Base-by-base conservation (phyloP, 2,113 vertebrate species). In the Brachypodius melanocephalos region DNA sequence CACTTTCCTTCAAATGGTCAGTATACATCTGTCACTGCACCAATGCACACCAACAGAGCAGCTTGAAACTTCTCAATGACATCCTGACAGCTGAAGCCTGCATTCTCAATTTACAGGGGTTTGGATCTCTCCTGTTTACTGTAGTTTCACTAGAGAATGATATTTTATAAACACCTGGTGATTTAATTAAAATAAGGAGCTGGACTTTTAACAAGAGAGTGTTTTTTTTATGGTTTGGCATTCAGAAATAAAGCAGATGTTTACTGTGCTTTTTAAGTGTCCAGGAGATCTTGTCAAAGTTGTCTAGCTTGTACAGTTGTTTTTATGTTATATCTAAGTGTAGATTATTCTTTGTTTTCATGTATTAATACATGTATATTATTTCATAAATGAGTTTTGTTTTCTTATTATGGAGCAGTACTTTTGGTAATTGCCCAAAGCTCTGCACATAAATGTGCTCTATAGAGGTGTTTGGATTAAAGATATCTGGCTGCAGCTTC, bases 151-250 rank as follows among this genome's bases (percentile, higher is more conserved):
- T 94, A 82, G 79, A 86, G 93, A 96, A 96, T 86, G 62, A 74
- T 95, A 87, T 96, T 96, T 97, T 94, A 96, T 91, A 98, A 98
- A 97, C 67, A 97, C 90, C 94, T 97, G 93, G 96, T 96, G 97
- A 96, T 97, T 96, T 90, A 87, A 94, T 94, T 97, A 97, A 96
- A 95, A 93, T 89, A 91, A 90, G 69, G 89, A 96, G 20, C 73
- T 77, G 58, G 75, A 69, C 75, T 96, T 97, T 94, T 96, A 98
- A 97, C 91, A 95, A 96, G 81, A 86, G 67, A 87, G 54, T 10
- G 17, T 31, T 94, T 95, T 94, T 91, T 97, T 94, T 34, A 87
- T 85, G 62, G 59, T 95, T 93, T 97, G 91, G 78, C 95, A 89
- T 94, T 95, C 90, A 92, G 81, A 97, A 94, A 83, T 91, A 94